Percentiles rank a stretch among this genome's conserved stretches.
Conservation (phyloP, 1,140 invertebrate species). For the Lordiphosa collinella region DNA sequence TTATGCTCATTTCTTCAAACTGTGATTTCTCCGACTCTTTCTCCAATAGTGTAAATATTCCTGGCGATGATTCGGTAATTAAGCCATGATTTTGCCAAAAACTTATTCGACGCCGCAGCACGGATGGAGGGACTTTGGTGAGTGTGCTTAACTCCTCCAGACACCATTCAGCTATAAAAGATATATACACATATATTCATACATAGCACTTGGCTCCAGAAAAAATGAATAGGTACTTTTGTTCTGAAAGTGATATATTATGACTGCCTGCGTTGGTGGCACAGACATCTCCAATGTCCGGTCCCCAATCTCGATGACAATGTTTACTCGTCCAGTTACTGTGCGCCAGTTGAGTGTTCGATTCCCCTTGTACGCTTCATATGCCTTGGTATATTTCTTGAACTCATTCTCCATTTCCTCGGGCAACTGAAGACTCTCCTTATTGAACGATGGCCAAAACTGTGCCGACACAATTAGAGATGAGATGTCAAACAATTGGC, state of each 20-base stretch:
- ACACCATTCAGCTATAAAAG: constrained; percentile 84
- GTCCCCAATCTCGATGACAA: constrained; percentile 94
- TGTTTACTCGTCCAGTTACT: constrained; percentile 93
- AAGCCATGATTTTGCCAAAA: constrained; percentile 96
- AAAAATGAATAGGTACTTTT: constrained; percentile 82
- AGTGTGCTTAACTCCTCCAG: constrained; percentile 90
- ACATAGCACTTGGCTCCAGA: not conserved
- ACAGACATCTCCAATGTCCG: constrained; percentile 91
- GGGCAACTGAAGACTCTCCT: constrained; percentile 94
- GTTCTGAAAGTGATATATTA: constrained; percentile 96
- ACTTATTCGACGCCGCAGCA: constrained; percentile 90
- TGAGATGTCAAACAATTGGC: constrained; percentile 81
- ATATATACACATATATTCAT: not conserved
- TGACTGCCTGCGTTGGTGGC: constrained; percentile 94
- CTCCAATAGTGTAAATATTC: constrained; percentile 90
- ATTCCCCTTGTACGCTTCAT: constrained; percentile 96
- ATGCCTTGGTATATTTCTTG: constrained; percentile 93
- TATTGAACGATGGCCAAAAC: constrained; percentile 98
- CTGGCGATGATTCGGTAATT: constrained; percentile 87
- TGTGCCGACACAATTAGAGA: constrained; percentile 97
- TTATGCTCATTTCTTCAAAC: constrained; percentile 79
- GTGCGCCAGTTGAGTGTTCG: constrained; percentile 96
- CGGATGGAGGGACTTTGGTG: constrained; percentile 91
- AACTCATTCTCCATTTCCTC: constrained; percentile 89
- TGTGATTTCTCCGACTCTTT: constrained; percentile 82